phyloP scores from a whole-genome alignment of 2,797 vertebrate species.

The Periparus ater region DNA sequence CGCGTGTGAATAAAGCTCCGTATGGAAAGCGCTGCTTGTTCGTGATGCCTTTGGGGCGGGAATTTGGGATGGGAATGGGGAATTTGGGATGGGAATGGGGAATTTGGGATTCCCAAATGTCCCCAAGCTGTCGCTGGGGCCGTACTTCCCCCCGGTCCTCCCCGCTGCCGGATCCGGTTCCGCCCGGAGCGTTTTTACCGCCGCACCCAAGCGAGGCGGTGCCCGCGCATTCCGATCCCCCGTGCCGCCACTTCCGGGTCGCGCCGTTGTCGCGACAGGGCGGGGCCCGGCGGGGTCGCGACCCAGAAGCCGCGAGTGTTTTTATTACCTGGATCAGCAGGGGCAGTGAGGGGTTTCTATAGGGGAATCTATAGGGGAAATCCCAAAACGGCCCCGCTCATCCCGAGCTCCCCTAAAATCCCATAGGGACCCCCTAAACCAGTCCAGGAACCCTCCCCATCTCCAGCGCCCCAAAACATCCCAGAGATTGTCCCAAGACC shows the following conservation, averaged over 20 bases:
- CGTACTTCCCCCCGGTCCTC: no score
- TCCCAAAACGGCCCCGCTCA: no score
- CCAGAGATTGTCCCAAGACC: neutral
- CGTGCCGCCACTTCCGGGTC: neutral
- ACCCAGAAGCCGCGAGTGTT: neutral
- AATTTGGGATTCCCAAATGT: neutral
- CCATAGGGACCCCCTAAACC: neutral
- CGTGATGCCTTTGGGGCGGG: neutral
- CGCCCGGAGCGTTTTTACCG: neutral
- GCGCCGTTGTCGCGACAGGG: neutral
- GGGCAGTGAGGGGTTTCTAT: accelerated
- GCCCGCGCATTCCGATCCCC: neutral
- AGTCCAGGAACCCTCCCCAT: neutral
- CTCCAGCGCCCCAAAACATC: neutral
- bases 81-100: no score
- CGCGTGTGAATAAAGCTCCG: neutral
- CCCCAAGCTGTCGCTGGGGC: neutral
- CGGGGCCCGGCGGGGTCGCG: neutral
- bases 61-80: neutral
- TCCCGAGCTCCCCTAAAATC: neutral
- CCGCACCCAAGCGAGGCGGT: neutral
- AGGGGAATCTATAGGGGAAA: neutral
- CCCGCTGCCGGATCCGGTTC: neutral
- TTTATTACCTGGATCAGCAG: neutral
- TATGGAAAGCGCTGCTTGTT: neutral